These are phyloP conservation scores for Heliconius nattereri DNA, from an alignment of 1,140 invertebrate genomes.

Conservation along the genomic window DNA sequence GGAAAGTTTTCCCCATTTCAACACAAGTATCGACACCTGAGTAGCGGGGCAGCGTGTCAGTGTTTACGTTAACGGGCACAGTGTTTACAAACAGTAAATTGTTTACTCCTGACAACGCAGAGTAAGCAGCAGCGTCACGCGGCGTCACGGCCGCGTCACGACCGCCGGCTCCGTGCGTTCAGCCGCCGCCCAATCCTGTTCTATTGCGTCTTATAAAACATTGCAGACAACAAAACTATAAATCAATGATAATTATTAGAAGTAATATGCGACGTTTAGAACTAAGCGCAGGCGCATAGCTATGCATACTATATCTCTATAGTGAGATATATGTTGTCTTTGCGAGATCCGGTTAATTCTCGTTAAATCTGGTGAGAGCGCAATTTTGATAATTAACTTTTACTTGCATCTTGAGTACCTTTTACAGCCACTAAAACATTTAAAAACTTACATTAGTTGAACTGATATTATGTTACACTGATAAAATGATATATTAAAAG, in stretches of 20 bases:
- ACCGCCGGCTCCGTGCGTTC: slow-evolving; percentile 46
- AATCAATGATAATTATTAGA: slow-evolving; percentile 24
- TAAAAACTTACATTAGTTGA: too few relatives aligned
- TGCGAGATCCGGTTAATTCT: too few relatives aligned
- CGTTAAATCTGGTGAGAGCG: too few relatives aligned
- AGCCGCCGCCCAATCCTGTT: slow-evolving; percentile 58
- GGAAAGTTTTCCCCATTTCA: slow-evolving; percentile 16
- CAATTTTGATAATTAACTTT: too few relatives aligned
- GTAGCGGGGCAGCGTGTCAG: slow-evolving; percentile 60
- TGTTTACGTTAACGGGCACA: slow-evolving; percentile 64
- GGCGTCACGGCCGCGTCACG: slow-evolving; percentile 60
- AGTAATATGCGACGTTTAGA: slow-evolving; percentile 24
- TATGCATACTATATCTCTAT: background rate
- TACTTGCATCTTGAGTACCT: too few relatives aligned
- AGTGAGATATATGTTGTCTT: background rate
- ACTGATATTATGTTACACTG: too few relatives aligned
- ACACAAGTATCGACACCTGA: slow-evolving; percentile 61
- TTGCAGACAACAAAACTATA: slow-evolving; percentile 32
- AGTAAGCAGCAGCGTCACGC: slow-evolving; percentile 56
- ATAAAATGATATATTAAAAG: background rate
- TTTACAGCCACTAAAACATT: too few relatives aligned
- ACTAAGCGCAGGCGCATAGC: slow-evolving; percentile 25
- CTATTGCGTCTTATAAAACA: slow-evolving; percentile 62
- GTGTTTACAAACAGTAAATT: slow-evolving; percentile 76
- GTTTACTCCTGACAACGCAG: slow-evolving; percentile 62